phyloP scores from a whole-genome alignment of 92 coral and sea anemone genomes.

The Hydrozoanthus gracilis region DNA sequence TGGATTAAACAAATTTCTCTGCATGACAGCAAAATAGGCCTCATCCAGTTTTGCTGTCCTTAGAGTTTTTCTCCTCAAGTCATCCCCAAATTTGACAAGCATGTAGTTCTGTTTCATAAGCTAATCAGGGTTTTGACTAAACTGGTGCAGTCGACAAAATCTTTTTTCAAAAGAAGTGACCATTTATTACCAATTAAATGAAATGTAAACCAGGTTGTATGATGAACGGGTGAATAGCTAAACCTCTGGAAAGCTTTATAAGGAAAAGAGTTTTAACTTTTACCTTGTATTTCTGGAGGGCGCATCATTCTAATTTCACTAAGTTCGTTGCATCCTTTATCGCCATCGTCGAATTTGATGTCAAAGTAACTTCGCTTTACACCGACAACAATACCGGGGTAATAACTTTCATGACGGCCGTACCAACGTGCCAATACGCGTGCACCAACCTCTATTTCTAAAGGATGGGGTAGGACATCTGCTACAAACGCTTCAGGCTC shows the following conservation, averaged over 20 bases:
- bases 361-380: conserved; percentile 77
- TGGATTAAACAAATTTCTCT: no score
- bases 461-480: conserved; percentile 86
- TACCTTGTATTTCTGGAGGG: conserved; percentile 78
- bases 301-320: conserved; percentile 78
- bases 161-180: background rate
- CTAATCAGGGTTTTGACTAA: no score
- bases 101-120: no score
- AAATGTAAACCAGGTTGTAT: background rate
- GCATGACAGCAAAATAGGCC: no score
- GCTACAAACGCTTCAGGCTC: conserved; percentile 75
- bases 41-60: no score
- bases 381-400: conserved; percentile 81
- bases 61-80: no score
- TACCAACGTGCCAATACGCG: conserved; percentile 93
- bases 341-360: conserved; percentile 89
- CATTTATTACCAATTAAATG: background rate
- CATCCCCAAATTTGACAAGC: no score
- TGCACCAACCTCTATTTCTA: conserved; percentile 82
- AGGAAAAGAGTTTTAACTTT: background rate
- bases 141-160: background rate
- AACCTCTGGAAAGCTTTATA: background rate
- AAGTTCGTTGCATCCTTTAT: conserved; percentile 85
- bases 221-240: background rate
- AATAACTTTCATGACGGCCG: conserved; percentile 81